phyloP scores from a whole-genome alignment of 2,888 invertebrate species.

The Leptinotarsa haldemani region DNA sequence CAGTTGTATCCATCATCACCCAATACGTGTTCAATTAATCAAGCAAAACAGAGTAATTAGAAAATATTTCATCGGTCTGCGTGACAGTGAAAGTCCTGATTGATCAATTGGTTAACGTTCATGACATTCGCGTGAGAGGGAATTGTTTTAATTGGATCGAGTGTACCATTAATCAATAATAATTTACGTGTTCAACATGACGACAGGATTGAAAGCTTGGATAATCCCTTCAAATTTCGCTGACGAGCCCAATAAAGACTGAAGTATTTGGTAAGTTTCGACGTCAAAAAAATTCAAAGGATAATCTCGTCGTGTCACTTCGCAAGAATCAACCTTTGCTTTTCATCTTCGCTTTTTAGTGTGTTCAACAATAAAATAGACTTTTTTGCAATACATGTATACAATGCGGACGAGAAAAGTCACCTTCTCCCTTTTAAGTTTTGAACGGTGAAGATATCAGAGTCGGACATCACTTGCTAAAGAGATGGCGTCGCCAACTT shows the following conservation, averaged over 20 bases:
- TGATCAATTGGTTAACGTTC: slow-evolving; percentile 24
- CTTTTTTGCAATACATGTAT: too few relatives aligned
- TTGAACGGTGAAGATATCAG: too few relatives aligned
- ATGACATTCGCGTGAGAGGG: slow-evolving; percentile 21
- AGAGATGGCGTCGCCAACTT: too few relatives aligned
- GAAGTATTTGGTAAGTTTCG: too few relatives aligned
- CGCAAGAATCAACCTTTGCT: too few relatives aligned
- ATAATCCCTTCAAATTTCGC: not conserved
- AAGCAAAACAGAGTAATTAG: slow-evolving; percentile 25
- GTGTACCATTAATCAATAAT: slow-evolving; percentile 10
- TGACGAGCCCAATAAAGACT: not conserved
- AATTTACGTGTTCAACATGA: not conserved
- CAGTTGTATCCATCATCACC: slow-evolving; percentile 17
- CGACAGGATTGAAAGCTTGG: not conserved
- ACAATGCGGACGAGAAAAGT: too few relatives aligned
- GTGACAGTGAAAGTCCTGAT: slow-evolving; percentile 27
- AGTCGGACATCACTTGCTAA: too few relatives aligned
- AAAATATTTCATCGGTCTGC: slow-evolving; percentile 25
- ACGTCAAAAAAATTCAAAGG: too few relatives aligned
- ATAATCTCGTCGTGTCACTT: too few relatives aligned
- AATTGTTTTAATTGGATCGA: slow-evolving; percentile 25
- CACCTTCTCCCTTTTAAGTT: too few relatives aligned
- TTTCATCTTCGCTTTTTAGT: too few relatives aligned
- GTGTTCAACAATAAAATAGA: too few relatives aligned
- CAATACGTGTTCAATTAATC: slow-evolving; percentile 21